phyloP scores from a whole-genome alignment of 2,113 vertebrate genomes.

The Sporophila hypoxantha region DNA sequence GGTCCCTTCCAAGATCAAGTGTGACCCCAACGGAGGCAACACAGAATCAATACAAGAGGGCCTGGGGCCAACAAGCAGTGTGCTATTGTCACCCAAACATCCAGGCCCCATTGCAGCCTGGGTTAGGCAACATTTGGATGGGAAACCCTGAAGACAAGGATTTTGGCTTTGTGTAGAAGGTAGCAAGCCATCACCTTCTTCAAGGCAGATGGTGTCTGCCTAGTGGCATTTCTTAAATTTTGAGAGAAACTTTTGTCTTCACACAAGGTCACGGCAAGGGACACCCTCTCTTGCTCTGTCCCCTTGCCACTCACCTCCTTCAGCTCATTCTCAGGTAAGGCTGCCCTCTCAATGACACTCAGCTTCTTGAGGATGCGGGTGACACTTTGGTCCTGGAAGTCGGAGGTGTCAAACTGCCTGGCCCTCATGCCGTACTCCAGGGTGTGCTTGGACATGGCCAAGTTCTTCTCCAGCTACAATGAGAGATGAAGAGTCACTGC shows the following conservation, averaged over 20 bases:
- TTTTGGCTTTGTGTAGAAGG: not conserved
- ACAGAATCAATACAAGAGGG: not conserved
- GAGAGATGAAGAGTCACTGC: not conserved
- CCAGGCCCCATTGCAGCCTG: not conserved
- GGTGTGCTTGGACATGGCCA: slow-evolving; percentile 84
- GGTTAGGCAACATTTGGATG: not conserved
- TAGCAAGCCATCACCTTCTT: not conserved
- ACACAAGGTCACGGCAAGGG: not conserved
- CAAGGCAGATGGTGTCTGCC: not conserved
- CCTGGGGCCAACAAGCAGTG: not conserved
- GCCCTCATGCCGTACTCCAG: slow-evolving; percentile 76
- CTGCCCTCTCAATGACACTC: slow-evolving; percentile 86
- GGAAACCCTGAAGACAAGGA: not conserved
- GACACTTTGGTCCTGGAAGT: slow-evolving; percentile 80
- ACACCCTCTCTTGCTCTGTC: not conserved
- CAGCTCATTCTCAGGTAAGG: slow-evolving; percentile 70
- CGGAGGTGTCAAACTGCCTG: slow-evolving; percentile 77
- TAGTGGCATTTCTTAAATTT: not conserved
- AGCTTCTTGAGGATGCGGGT: slow-evolving; percentile 85
- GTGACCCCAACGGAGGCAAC: not conserved
- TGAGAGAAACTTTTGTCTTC: not conserved
- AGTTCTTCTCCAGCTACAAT: slow-evolving; percentile 81
- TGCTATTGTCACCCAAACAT: not conserved
- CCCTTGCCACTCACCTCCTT: slow-evolving; percentile 75
- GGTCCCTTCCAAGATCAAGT: not conserved